These are phyloP conservation scores for Cichladusa arquata DNA, from an alignment of 2,113 vertebrate species.

Conservation along the genomic window DNA sequence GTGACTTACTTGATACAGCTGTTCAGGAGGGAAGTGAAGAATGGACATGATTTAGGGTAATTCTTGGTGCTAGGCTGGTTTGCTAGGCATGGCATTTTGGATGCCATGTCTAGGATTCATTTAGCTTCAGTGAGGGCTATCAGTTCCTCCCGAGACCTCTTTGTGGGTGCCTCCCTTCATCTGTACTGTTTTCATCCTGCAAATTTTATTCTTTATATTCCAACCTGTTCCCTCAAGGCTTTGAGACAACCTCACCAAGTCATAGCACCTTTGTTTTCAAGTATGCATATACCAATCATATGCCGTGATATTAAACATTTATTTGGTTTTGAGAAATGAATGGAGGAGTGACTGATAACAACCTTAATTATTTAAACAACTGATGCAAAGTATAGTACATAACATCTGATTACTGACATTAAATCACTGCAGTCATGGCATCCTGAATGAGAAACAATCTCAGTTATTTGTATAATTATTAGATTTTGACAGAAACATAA, in stretches of 20 bases:
- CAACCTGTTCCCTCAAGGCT: neutral
- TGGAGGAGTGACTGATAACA: neutral
- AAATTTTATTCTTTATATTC: neutral
- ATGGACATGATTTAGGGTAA: neutral
- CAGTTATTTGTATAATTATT: neutral
- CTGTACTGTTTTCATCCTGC: neutral
- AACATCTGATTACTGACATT: neutral
- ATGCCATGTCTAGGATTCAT: neutral
- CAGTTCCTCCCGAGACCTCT: neutral
- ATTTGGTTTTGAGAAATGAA: neutral
- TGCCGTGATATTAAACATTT: neutral
- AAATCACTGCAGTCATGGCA: neutral
- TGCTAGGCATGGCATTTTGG: neutral
- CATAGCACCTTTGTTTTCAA: neutral
- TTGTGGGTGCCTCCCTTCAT: neutral
- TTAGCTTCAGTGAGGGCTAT: neutral
- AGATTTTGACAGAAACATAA: conserved; percentile 4
- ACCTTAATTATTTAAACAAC: neutral
- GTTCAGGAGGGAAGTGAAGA: neutral
- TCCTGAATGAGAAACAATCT: neutral
- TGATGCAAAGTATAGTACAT: neutral
- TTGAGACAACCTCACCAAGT: neutral
- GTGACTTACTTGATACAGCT: rapidly evolving
- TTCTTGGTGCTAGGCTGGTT: neutral
- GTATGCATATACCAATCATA: neutral